Percentiles rank a stretch among this genome's conserved stretches.
Evolutionary conservation across 2,888 invertebrate species (phyloP).

Genomic region (Myopa tessellatipennis): DNA sequence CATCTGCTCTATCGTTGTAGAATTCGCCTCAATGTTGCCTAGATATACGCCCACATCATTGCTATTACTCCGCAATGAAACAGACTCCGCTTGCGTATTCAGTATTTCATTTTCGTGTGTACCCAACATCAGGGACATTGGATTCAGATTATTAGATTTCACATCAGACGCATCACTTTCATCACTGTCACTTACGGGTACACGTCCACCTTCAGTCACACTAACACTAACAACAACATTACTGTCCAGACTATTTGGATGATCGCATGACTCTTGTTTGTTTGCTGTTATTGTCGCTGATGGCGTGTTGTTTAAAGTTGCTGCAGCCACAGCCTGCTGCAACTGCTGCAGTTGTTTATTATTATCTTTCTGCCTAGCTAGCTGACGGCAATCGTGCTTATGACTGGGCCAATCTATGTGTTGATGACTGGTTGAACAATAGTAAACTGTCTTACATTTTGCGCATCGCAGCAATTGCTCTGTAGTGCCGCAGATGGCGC

Average conservation of each 20-base stretch:
- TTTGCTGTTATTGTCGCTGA: constrained; percentile 19
- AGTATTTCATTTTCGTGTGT: constrained; percentile 52
- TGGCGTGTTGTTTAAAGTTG: constrained; percentile 50
- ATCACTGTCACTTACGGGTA: background rate
- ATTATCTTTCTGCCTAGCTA: constrained; percentile 61
- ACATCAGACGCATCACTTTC: background rate
- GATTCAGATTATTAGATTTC: background rate
- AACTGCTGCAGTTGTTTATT: constrained; percentile 56
- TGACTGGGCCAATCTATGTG: constrained; percentile 83
- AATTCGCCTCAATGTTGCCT: constrained; percentile 46
- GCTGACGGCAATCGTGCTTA: constrained; percentile 73
- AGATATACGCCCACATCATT: constrained; percentile 42
- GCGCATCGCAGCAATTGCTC: constrained; percentile 75
- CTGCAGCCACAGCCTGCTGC: constrained; percentile 55
- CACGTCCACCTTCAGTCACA: background rate
- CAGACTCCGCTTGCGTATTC: constrained; percentile 49
- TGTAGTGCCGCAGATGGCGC: constrained; percentile 62
- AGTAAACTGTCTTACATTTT: constrained; percentile 79
- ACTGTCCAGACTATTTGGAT: background rate
- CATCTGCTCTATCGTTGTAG: constrained; percentile 45
- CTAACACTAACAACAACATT: background rate
- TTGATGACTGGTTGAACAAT: constrained; percentile 85
- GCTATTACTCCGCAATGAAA: constrained; percentile 46
- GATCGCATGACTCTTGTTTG: background rate
- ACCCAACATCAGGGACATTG: constrained; percentile 48